Percentiles rank a stretch among this genome's conserved stretches.
Conservation (phyloP, 2,888 invertebrate species). For the Xanthorhoe spadicearia region DNA sequence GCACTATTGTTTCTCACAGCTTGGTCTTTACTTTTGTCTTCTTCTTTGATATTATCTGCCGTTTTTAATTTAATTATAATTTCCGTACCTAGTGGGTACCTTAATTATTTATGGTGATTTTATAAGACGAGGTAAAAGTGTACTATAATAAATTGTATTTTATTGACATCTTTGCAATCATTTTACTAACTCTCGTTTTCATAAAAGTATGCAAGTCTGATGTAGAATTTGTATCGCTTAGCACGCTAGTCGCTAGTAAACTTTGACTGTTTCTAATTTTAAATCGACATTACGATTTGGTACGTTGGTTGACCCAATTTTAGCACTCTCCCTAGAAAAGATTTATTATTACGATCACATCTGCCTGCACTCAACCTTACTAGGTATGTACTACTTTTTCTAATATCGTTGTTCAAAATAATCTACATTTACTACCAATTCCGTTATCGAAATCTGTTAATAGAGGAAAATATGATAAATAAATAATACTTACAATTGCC, state of each 20-base stretch:
- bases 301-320: conserved; percentile 50
- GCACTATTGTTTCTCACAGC: conserved; percentile 11
- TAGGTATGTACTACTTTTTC: background rate
- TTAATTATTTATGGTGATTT: no score
- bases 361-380: background rate
- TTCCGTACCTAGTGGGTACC: background rate
- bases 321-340: conserved; percentile 38
- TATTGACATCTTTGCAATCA: background rate
- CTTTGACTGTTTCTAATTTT: conserved; percentile 43
- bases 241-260: conserved; percentile 3
- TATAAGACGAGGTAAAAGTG: no score
- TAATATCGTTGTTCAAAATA: background rate
- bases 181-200: background rate
- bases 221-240: background rate
- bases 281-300: conserved; percentile 39
- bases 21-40: conserved; percentile 10
- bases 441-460: background rate
- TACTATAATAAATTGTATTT: background rate
- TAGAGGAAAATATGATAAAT: background rate
- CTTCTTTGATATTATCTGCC: background rate
- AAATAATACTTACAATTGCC: conserved; percentile 69
- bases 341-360: conserved; percentile 26
- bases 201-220: background rate
- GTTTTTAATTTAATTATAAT: background rate
- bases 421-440: background rate